phyloP scores from a whole-genome alignment of 2,113 vertebrate species.

The Mohoua ochrocephala region DNA sequence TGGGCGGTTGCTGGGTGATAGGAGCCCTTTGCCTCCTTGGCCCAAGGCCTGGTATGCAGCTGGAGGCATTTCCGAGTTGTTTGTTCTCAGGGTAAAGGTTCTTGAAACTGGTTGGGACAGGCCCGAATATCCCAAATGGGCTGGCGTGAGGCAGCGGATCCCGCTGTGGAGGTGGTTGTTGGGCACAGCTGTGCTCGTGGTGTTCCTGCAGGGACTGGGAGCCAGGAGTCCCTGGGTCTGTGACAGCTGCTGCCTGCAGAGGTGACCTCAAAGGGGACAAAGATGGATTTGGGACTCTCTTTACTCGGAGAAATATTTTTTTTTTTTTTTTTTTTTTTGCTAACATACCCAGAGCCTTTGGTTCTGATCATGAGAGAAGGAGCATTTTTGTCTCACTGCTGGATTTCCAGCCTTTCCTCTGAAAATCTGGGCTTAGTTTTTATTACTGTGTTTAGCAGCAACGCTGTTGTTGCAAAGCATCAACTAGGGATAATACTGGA shows the following conservation, averaged over 20 bases:
- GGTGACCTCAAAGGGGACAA: not conserved
- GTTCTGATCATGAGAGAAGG: not conserved
- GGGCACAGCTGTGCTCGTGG: not conserved
- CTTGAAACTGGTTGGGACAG: not conserved
- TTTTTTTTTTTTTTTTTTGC: not conserved
- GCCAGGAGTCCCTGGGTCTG: not conserved
- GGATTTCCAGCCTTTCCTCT: not conserved
- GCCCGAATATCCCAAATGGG: not conserved
- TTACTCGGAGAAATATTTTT: not conserved
- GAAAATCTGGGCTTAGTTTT: not conserved
- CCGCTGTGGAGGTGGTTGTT: not conserved
- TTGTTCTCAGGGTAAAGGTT: constrained; percentile 5
- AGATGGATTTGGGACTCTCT: not conserved
- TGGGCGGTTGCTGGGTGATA: not conserved
- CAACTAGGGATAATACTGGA: not conserved
- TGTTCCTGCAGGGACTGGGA: not conserved
- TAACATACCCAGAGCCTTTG: not conserved
- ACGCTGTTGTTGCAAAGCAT: not conserved
- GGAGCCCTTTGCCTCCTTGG: not conserved
- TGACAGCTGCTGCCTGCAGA: not conserved
- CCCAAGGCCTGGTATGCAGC: constrained; percentile 7
- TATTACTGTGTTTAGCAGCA: not conserved
- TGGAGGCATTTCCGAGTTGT: not conserved
- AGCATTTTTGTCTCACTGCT: not conserved
- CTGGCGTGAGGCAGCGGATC: not conserved